phyloP scores from a whole-genome alignment of 2,113 vertebrate species.

The Varanus komodoensis region DNA sequence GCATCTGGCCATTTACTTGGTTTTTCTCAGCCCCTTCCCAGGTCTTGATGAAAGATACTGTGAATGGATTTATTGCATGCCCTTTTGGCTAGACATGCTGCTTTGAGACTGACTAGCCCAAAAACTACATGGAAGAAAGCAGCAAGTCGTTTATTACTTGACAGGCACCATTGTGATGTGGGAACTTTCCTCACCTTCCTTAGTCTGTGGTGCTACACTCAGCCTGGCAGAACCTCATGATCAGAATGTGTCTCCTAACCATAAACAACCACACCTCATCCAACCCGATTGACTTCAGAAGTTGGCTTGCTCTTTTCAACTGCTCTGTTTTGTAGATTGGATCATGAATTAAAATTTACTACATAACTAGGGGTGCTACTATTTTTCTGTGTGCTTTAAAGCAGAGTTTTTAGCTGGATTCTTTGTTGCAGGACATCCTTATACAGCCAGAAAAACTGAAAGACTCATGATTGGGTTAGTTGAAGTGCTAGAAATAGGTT shows the following conservation, averaged over 20 bases:
- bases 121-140: background rate
- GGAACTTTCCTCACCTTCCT: background rate
- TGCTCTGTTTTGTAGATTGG: background rate
- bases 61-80: background rate
- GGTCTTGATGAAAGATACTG: background rate
- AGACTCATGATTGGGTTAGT: background rate
- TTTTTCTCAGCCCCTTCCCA: conserved; percentile 36
- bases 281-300: background rate
- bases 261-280: background rate
- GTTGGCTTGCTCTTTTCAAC: background rate
- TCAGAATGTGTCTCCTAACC: background rate
- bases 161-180: background rate
- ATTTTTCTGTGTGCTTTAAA: background rate
- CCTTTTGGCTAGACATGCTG: background rate
- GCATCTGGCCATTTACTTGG: background rate
- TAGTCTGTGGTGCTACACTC: background rate
- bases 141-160: background rate
- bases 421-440: background rate
- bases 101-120: background rate
- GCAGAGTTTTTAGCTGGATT: background rate
- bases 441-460: background rate
- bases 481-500: background rate
- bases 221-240: no score
- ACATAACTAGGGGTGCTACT: no score
- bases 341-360: background rate